Evolutionary conservation across 2,797 vertebrate species (phyloP).

Genomic region (Alcedo quadribrachys): DNA sequence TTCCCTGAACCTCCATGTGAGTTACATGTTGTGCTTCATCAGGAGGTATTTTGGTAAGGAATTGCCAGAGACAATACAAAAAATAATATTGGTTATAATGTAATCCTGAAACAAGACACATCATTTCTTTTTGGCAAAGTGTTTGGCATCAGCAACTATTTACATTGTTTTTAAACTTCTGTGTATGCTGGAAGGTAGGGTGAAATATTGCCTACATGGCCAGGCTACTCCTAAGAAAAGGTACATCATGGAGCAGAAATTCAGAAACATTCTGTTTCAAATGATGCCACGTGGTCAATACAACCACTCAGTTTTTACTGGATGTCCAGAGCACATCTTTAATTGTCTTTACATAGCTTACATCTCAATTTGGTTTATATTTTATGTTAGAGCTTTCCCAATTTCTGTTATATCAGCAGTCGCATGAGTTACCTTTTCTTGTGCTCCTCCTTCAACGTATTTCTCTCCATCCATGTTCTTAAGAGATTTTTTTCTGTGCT

Average conservation of each 20-base stretch:
- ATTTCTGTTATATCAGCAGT: neutral
- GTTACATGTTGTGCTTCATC: neutral
- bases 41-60: neutral
- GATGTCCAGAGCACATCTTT: neutral
- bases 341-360: neutral
- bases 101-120: conserved; percentile 6
- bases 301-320: neutral
- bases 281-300: neutral
- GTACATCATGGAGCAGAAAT: neutral
- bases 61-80: neutral
- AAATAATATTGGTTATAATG: neutral
- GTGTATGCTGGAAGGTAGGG: neutral
- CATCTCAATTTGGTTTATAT: neutral
- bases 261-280: neutral
- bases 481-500: neutral
- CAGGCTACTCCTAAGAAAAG: neutral
- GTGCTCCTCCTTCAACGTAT: neutral
- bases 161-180: neutral
- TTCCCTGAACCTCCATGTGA: neutral
- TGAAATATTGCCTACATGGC: neutral
- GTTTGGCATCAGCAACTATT: conserved; percentile 18
- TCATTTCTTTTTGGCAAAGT: neutral
- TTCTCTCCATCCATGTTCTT: neutral
- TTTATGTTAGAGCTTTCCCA: neutral
- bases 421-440: neutral